Evolutionary conservation across 2,888 invertebrate species (phyloP).

Genomic region (Stomorhina lunata): DNA sequence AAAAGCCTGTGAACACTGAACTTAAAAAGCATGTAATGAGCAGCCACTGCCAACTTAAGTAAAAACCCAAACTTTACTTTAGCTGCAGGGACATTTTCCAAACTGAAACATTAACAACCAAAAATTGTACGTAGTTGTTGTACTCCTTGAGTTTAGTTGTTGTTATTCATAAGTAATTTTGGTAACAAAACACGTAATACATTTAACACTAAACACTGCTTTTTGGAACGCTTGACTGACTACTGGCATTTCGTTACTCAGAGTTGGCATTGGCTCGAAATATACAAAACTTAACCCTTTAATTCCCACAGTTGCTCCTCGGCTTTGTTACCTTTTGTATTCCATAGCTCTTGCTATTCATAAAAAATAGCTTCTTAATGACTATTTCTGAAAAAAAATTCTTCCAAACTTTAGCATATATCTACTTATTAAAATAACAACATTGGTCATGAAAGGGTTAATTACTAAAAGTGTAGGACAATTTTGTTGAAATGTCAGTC

Average conservation of each 20-base stretch:
- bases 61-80: conserved; percentile 35
- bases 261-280: background rate
- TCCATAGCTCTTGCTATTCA: no score
- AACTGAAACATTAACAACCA: conserved; percentile 18
- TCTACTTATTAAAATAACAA: no score
- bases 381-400: no score
- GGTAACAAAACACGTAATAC: conserved; percentile 61
- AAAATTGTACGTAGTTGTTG: conserved; percentile 27
- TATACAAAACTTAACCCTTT: no score
- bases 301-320: no score
- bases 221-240: conserved; percentile 57
- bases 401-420: no score
- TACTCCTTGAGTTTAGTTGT: conserved; percentile 39
- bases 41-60: conserved; percentile 30
- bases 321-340: no score
- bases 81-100: conserved; percentile 53
- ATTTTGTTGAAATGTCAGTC: conserved; percentile 14
- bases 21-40: conserved; percentile 63
- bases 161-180: conserved; percentile 46
- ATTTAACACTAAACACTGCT: conserved; percentile 62
- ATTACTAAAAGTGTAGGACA: conserved; percentile 3
- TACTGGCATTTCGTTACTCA: conserved; percentile 56
- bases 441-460: no score
- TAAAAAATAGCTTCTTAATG: no score
- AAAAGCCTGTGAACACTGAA: conserved; percentile 31